Conservation (phyloP, 1,140 invertebrate species). For the Thaumetopoea pityocampa region DNA sequence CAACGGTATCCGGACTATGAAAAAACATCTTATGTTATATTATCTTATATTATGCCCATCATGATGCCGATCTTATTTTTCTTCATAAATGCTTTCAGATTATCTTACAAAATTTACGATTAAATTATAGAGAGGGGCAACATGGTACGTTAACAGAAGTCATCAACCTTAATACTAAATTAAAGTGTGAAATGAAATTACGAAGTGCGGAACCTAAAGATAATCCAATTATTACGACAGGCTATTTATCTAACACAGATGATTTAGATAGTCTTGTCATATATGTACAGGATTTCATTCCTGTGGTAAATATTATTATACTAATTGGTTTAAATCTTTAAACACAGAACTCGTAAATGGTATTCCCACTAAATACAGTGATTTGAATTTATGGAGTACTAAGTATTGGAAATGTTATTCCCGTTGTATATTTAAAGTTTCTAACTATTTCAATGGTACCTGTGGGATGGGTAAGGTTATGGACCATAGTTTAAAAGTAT, state of each 20-base stretch:
- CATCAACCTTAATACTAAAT: constrained; percentile 1
- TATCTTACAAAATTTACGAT: constrained; percentile 2
- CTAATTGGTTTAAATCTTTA: neutral
- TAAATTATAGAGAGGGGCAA: neutral
- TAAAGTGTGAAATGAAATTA: constrained; percentile 1
- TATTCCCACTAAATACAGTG: neutral
- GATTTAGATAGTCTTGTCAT: neutral
- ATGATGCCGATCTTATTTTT: neutral
- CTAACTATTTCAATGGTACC: neutral
- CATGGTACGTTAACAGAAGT: constrained; percentile 1
- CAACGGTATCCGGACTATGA: constrained; percentile 5
- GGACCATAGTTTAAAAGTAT: constrained; percentile 1
- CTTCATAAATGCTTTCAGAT: neutral
- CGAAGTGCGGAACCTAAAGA: constrained; percentile 2
- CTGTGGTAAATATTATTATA: neutral
- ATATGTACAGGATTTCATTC: neutral
- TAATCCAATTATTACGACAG: constrained; percentile 1
- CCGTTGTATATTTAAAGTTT: neutral
- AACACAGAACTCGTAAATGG: neutral
- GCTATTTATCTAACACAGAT: neutral
- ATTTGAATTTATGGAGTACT: neutral
- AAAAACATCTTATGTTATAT: too few species aligned
- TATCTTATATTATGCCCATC: neutral
- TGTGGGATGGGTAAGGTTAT: constrained; percentile 5
- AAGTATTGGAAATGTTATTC: constrained; percentile 5